Percentiles rank a stretch among this genome's conserved stretches.
Conservation (phyloP, 2,113 vertebrate species). For the Chaetorhynchus papuensis region DNA sequence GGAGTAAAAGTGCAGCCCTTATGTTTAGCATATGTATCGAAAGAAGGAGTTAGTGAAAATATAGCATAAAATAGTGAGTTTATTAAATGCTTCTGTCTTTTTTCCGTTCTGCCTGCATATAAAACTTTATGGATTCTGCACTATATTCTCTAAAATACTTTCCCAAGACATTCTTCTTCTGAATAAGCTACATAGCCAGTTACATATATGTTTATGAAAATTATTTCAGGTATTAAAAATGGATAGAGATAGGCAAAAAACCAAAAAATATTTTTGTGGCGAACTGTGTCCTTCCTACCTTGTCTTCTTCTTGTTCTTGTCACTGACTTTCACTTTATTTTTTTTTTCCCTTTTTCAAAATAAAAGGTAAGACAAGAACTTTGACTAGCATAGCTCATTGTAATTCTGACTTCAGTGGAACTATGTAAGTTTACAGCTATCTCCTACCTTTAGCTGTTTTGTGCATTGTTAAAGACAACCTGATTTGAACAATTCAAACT, state of each 20-base stretch:
- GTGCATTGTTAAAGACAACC: neutral
- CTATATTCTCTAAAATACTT: neutral
- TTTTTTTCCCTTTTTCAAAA: neutral
- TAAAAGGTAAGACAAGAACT: neutral
- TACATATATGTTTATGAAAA: neutral
- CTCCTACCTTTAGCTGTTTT: neutral
- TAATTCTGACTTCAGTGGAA: neutral
- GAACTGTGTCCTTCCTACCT: neutral
- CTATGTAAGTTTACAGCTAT: neutral
- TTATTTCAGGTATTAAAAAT: neutral
- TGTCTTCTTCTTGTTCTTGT: neutral
- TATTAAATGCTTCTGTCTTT: neutral
- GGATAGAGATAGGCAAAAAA: neutral
- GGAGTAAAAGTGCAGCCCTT: neutral
- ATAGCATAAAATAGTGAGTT: neutral
- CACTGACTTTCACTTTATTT: neutral
- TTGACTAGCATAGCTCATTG: neutral
- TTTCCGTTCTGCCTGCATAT: neutral
- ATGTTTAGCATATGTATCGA: neutral
- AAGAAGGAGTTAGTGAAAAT: neutral
- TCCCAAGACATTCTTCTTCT: neutral
- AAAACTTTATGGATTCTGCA: neutral
- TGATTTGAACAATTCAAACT: neutral
- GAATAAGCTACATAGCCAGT: neutral
- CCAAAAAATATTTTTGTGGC: neutral